These are phyloP conservation scores for Trichonephila inaurata DNA, from an alignment of 1,140 invertebrate genomes.

Conservation along the genomic window DNA sequence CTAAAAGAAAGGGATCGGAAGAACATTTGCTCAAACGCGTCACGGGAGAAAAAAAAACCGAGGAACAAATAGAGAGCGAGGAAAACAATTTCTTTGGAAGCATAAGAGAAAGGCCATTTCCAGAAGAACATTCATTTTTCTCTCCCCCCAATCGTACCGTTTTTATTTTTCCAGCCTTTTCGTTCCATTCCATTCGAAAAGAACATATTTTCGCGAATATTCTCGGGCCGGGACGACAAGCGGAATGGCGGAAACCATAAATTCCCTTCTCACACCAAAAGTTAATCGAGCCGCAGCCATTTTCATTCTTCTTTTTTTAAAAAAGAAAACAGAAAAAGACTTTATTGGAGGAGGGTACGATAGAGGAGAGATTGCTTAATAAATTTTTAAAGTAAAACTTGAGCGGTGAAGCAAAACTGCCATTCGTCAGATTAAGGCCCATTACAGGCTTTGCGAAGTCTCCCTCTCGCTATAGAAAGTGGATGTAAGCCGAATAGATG, in stretches of 20 bases:
- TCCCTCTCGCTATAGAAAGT: not conserved
- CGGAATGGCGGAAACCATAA: slow-evolving; percentile 37
- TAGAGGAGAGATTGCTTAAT: not conserved
- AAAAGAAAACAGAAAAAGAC: not conserved
- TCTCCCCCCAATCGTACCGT: slow-evolving; percentile 7
- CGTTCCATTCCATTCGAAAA: slow-evolving; percentile 46
- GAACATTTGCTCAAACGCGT: slow-evolving; percentile 46
- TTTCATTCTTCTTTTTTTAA: not conserved
- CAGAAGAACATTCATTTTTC: slow-evolving; percentile 22
- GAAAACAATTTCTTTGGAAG: slow-evolving; percentile 34
- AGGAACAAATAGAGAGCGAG: not conserved
- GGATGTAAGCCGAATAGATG: not conserved
- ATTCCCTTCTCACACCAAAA: slow-evolving; percentile 48
- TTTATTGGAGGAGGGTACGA: slow-evolving; percentile 7
- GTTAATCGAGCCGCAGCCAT: slow-evolving; percentile 51
- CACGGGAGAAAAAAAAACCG: not conserved
- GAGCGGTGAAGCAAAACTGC: not conserved
- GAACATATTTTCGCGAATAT: slow-evolving; percentile 54
- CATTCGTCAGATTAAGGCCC: not conserved
- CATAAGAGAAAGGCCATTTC: slow-evolving; percentile 15
- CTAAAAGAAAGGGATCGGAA: slow-evolving; percentile 21
- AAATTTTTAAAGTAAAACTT: not conserved
- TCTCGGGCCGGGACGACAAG: slow-evolving; percentile 1
- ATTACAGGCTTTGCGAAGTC: not conserved
- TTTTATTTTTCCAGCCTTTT: not conserved